phyloP scores from a whole-genome alignment of 2,797 vertebrate genomes.

The Trichosurus vulpecula region DNA sequence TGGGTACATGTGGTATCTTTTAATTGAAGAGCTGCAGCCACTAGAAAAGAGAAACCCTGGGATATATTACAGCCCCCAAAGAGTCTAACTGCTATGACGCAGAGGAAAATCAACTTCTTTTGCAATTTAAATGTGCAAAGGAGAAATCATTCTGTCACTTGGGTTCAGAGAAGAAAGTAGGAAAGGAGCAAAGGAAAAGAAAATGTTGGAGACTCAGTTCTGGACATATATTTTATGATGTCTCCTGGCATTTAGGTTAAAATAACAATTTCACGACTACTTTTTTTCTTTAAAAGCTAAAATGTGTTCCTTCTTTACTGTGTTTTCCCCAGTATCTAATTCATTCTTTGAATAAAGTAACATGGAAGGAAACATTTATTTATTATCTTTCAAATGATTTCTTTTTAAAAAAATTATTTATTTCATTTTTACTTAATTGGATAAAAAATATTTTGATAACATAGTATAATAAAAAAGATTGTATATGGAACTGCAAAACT shows the following conservation, averaged over 20 bases:
- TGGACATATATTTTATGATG: not conserved
- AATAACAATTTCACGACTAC: not conserved
- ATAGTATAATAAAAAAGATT: not conserved
- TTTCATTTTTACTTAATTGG: not conserved
- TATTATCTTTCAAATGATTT: not conserved
- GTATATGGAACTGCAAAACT: not conserved
- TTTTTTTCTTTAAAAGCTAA: not conserved
- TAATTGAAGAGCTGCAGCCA: conserved; percentile 37
- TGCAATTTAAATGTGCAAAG: conserved; percentile 51
- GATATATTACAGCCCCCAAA: conserved; percentile 46
- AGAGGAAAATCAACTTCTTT: conserved; percentile 56
- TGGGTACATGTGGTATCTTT: conserved; percentile 48
- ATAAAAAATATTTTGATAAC: not conserved
- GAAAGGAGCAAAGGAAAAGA: conserved; percentile 8
- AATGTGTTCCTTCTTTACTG: not conserved
- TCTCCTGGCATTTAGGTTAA: not conserved
- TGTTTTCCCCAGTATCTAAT: not conserved
- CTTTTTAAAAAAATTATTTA: not conserved
- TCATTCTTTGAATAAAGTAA: not conserved
- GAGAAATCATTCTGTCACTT: conserved; percentile 30
- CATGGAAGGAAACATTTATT: not conserved
- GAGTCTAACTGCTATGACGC: conserved; percentile 13
- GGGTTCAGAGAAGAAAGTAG: conserved; percentile 22
- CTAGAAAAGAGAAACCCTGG: conserved; percentile 45
- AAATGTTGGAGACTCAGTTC: not conserved